Conservation (phyloP, 2,797 vertebrate genomes). For the Microchirus variegatus region DNA sequence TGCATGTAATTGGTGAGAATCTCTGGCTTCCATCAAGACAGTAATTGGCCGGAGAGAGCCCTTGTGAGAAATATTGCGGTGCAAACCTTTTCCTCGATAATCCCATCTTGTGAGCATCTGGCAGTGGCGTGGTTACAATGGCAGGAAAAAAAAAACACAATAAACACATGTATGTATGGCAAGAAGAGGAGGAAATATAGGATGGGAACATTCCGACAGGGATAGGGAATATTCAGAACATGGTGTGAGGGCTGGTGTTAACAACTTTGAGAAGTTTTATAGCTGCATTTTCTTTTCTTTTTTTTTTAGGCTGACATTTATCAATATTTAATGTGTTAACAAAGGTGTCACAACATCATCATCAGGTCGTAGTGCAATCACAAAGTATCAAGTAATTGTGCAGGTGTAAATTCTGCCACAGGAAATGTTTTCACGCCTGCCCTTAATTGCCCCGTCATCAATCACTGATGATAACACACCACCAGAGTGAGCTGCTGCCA, state of each 20-base stretch:
- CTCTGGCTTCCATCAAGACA: conserved; percentile 80
- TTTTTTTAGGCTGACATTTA: conserved; percentile 18
- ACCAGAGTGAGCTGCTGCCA: conserved; percentile 1
- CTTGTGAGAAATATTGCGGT: conserved; percentile 78
- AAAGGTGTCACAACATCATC: conserved; percentile 14
- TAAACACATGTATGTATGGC: conserved; percentile 64
- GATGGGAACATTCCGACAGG: conserved; percentile 52
- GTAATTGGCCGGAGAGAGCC: conserved; percentile 78
- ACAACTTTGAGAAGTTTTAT: conserved; percentile 28
- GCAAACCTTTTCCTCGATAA: conserved; percentile 78
- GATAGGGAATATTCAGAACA: conserved; percentile 39
- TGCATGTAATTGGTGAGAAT: conserved; percentile 80
- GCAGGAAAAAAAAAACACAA: conserved; percentile 70
- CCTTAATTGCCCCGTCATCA: conserved; percentile 49
- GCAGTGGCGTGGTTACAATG: conserved; percentile 64
- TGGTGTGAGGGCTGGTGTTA: conserved; percentile 13
- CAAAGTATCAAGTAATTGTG: conserved; percentile 26
- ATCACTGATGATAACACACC: conserved; percentile 28
- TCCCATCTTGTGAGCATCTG: conserved; percentile 79
- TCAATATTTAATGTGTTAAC: conserved; percentile 2
- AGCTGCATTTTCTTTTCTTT: not conserved
- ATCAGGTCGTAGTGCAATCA: conserved; percentile 21
- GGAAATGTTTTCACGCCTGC: conserved; percentile 35
- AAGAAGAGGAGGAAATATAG: conserved; percentile 55
- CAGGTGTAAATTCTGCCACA: conserved; percentile 30